These are phyloP conservation scores for Xenopus borealis DNA, from an alignment of 2,113 vertebrate genomes.

Conservation along the genomic window DNA sequence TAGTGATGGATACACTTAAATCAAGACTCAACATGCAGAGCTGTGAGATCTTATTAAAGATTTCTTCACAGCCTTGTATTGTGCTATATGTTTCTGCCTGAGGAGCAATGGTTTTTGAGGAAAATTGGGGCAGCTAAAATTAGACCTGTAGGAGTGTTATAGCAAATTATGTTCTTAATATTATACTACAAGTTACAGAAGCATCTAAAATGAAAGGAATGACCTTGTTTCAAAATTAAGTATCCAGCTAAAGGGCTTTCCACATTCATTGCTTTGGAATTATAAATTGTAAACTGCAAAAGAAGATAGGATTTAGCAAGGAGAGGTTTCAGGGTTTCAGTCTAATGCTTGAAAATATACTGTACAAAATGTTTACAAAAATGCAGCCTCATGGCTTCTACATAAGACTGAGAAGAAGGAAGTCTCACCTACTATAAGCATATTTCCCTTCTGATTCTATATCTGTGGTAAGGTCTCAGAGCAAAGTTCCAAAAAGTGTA, in stretches of 20 bases:
- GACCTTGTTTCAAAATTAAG: neutral
- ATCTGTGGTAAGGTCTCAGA: too few relatives aligned
- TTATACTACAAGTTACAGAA: neutral
- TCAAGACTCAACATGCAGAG: too few relatives aligned
- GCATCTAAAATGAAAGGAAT: neutral
- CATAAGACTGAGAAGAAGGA: too few relatives aligned
- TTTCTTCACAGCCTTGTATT: neutral
- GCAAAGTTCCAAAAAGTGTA: too few relatives aligned
- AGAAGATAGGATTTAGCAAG: neutral
- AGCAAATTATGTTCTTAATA: neutral
- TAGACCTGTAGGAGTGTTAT: neutral
- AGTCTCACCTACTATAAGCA: too few relatives aligned
- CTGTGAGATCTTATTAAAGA: too few relatives aligned
- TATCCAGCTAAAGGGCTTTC: neutral
- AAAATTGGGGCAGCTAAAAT: constrained; percentile 15
- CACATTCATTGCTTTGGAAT: neutral
- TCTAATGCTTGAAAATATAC: too few relatives aligned
- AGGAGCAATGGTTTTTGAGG: neutral
- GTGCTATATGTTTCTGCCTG: neutral
- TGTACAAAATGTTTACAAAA: too few relatives aligned
- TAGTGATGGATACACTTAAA: too few relatives aligned
- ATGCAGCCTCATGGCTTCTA: too few relatives aligned
- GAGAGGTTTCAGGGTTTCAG: too few relatives aligned
- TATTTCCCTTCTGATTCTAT: too few relatives aligned
- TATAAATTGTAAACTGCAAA: neutral